These are phyloP conservation scores for Myxocyprinus asiaticus DNA, from an alignment of 2,113 vertebrate genomes.

Conservation along the genomic window DNA sequence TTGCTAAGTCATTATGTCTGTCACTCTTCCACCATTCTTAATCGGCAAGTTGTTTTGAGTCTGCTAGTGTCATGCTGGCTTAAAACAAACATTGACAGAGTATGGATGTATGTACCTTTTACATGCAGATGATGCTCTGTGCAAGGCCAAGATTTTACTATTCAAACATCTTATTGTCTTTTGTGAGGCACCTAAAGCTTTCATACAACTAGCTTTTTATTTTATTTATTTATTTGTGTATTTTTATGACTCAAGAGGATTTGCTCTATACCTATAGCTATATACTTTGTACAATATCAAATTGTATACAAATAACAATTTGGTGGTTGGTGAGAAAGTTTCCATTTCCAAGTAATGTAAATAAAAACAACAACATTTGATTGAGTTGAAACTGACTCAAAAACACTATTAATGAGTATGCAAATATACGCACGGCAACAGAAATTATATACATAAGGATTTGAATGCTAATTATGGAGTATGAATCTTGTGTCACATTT, in stretches of 20 bases:
- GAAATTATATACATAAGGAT: constrained; percentile 7
- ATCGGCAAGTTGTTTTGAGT: no score
- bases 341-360: neutral
- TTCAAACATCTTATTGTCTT: neutral
- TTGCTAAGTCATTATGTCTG: no score
- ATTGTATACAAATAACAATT: neutral
- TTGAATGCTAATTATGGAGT: constrained; percentile 25
- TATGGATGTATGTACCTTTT: no score
- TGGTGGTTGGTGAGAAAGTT: neutral
- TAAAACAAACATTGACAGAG: no score
- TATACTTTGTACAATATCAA: neutral
- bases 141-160: neutral
- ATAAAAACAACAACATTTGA: neutral
- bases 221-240: no score
- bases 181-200: neutral
- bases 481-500: constrained; percentile 16
- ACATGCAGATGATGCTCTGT: no score
- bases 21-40: no score
- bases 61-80: no score
- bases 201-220: no score
- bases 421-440: constrained; percentile 13
- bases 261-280: neutral
- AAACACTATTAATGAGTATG: neutral
- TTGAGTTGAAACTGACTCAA: neutral
- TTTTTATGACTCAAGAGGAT: neutral